These are phyloP conservation scores for Sternotherus odoratus DNA, from an alignment of 2,797 vertebrate species.

Conservation along the genomic window DNA sequence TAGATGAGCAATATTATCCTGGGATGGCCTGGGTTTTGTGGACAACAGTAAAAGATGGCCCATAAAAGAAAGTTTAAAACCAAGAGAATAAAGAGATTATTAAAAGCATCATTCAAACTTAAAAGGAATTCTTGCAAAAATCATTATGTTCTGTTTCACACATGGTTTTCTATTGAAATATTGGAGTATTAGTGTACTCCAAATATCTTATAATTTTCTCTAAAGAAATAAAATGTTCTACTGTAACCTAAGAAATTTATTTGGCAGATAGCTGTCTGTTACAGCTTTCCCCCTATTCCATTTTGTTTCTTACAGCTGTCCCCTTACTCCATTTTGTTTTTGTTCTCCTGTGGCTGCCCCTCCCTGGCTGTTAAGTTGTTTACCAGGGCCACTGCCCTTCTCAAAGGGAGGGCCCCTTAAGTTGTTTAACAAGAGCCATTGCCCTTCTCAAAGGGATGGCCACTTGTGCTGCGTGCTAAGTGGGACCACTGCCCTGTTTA, in stretches of 20 bases:
- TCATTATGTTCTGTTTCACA: neutral
- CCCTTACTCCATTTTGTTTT: no score
- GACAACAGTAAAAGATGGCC: slow-evolving; percentile 21
- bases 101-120: slow-evolving; percentile 24
- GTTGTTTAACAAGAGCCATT: no score
- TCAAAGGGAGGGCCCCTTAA: no score
- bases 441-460: no score
- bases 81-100: slow-evolving; percentile 30
- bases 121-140: slow-evolving; percentile 41
- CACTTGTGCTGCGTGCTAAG: no score
- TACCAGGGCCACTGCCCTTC: no score
- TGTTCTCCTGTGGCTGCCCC: no score
- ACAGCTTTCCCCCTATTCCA: no score
- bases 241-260: neutral
- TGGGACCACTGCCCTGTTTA: no score
- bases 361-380: no score
- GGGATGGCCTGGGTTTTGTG: slow-evolving; percentile 35
- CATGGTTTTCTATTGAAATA: slow-evolving; percentile 24
- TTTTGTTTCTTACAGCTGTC: no score
- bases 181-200: neutral
- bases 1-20: slow-evolving; percentile 33
- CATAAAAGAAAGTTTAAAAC: slow-evolving; percentile 26
- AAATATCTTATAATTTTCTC: slow-evolving; percentile 13
- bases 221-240: slow-evolving; percentile 22
- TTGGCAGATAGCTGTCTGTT: neutral